Conservation (phyloP, 2,113 vertebrate species). For the Otocyon megalotis region DNA sequence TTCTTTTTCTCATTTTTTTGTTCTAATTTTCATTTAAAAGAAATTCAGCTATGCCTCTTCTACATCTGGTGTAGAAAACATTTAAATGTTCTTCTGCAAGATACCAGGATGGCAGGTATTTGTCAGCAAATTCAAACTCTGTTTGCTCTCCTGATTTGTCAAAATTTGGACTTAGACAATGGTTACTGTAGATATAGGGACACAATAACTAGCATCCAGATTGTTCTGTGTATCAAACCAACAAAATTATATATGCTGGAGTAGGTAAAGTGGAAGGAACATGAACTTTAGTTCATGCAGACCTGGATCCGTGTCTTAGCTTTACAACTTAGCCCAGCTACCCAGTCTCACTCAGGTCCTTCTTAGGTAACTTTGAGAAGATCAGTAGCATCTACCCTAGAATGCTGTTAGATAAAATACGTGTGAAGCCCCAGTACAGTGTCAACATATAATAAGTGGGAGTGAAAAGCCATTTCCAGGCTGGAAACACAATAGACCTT, state of each 20-base stretch:
- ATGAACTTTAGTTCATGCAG: background rate
- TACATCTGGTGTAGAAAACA: background rate
- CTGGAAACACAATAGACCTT: background rate
- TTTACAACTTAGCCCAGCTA: background rate
- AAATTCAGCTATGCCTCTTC: background rate
- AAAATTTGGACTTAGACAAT: background rate
- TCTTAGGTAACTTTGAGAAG: background rate
- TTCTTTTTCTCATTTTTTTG: background rate
- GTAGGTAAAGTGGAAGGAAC: background rate
- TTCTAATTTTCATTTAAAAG: background rate
- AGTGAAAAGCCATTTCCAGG: background rate
- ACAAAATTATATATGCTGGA: background rate
- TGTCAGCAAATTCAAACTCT: background rate
- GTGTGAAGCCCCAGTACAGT: background rate
- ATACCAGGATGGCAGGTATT: background rate
- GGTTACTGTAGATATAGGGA: background rate
- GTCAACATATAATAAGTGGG: background rate
- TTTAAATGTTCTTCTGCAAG: conserved; percentile 17
- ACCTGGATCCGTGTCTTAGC: background rate
- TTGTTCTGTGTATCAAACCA: background rate
- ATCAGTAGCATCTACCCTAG: background rate
- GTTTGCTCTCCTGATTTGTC: background rate
- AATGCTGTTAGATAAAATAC: background rate
- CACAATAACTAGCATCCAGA: background rate
- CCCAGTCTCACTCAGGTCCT: background rate